These are phyloP conservation scores for Drosophila fuyamai DNA, from an alignment of 1,140 invertebrate genomes.

Conservation along the genomic window DNA sequence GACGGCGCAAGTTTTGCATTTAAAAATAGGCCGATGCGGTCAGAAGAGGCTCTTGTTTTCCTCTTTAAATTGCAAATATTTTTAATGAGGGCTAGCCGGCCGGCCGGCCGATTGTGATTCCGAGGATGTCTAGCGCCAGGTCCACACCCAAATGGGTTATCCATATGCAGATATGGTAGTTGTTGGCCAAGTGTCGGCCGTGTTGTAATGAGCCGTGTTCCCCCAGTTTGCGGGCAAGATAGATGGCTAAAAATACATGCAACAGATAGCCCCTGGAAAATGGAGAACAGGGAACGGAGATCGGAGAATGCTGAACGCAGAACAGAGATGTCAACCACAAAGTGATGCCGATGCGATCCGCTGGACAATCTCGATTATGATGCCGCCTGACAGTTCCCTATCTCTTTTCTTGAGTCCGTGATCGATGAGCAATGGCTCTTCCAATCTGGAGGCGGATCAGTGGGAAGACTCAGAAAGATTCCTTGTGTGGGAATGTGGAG, in stretches of 20 bases:
- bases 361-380: slow-evolving; percentile 33
- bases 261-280: slow-evolving; percentile 18
- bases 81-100: slow-evolving; percentile 61
- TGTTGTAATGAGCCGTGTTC: slow-evolving; percentile 71
- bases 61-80: slow-evolving; percentile 75
- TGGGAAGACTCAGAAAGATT: not conserved
- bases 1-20: slow-evolving; percentile 72
- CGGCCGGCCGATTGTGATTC: slow-evolving; percentile 1
- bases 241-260: slow-evolving; percentile 62
- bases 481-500: slow-evolving; percentile 9
- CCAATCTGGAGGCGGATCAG: slow-evolving; percentile 14
- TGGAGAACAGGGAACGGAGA: not conserved
- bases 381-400: slow-evolving; percentile 33
- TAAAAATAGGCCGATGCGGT: slow-evolving; percentile 65
- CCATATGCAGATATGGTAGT: slow-evolving; percentile 34
- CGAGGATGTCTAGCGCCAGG: slow-evolving; percentile 50
- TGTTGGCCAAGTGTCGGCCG: slow-evolving; percentile 63
- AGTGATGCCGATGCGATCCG: slow-evolving; percentile 16
- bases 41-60: slow-evolving; percentile 20
- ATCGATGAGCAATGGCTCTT: slow-evolving; percentile 8
- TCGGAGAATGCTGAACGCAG: not conserved
- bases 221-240: slow-evolving; percentile 23
- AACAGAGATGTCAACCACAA: slow-evolving; percentile 50
- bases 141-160: slow-evolving; percentile 42
- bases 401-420: slow-evolving; percentile 3